Percentiles rank a stretch among this genome's conserved stretches.
These are phyloP conservation scores for Xiphophorus couchianus DNA, from an alignment of 2,113 vertebrate genomes.

Conservation along the genomic window DNA sequence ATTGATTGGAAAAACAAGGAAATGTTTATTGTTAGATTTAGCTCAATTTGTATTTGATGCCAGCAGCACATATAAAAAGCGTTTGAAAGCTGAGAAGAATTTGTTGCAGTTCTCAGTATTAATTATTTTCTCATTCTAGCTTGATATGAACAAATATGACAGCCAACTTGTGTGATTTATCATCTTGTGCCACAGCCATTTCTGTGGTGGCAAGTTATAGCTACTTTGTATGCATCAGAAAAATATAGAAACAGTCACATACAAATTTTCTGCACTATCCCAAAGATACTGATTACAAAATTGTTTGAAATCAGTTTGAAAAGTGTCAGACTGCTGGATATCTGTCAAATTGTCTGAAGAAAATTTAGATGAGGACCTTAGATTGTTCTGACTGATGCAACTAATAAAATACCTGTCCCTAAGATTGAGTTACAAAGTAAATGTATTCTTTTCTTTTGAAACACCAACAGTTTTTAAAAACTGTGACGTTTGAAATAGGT, in stretches of 20 bases:
- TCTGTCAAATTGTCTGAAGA: no score
- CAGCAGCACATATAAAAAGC: not conserved
- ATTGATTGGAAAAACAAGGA: not conserved
- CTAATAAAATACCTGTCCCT: no score
- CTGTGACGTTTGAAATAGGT: no score
- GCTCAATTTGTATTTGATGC: not conserved
- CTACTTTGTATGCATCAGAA: not conserved
- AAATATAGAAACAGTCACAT: not conserved
- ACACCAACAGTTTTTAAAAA: no score
- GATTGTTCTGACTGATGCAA: no score
- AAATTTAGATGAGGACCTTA: no score
- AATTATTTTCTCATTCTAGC: not conserved
- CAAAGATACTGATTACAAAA: not conserved
- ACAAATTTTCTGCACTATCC: not conserved
- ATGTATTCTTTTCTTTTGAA: no score
- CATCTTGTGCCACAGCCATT: not conserved
- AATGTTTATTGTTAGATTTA: not conserved
- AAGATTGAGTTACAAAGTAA: no score
- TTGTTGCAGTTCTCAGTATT: not conserved
- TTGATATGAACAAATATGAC: not conserved
- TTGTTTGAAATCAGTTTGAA: not conserved
- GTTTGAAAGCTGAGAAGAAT: not conserved
- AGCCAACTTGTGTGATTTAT: not conserved
- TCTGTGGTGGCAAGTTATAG: not conserved
- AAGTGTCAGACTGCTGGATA: no score